Evolutionary conservation across 1,140 invertebrate species (phyloP), one percentile per base, ranked within the genome.

Genomic region (Achroia grisella): DNA sequence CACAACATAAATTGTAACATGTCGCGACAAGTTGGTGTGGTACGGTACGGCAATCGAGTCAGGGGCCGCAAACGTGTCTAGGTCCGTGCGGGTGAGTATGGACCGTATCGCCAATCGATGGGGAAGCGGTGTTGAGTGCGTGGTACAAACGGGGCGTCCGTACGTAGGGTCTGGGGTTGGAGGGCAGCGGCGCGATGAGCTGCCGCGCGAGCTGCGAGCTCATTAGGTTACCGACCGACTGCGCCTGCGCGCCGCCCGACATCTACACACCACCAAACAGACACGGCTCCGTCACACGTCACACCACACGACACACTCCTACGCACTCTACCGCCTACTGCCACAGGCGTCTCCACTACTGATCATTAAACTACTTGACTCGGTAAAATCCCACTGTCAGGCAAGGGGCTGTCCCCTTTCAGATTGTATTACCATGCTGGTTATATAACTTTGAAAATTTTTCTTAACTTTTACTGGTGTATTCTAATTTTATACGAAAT

Each of bases 131-230:
- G 82, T 81, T 70, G 78, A 81, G 79, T 86, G 82, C 82, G 85
- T 84, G 85, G 77, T 84, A 84, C 78, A 83, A 84, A 84, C 80
- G 76, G 65, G 69, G 70, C 64, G 70, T 80, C 72, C 79, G 84
- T 84, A 83, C 79, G 78, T 86, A 84, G 65, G 71, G 66, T 44
- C 72, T 53, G 42, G 65, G 64, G 53, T 58, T 62, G 44, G 81
- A 71, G 65, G 84, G 82, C 74, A 87, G 85, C 65, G 88, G 87
- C 68, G 87, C 87, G 56, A 88, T 86, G 67, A 89, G 86, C 73
- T 89, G 87, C 47, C 87, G 87, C 59, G 88, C 88, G 56, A 89
- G 81, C 75, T 89, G 87, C 72, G 88, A 89, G 76, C 80, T 84
- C 85, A 86, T 81, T 65, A 85, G 60, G 63, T 71, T 74, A 71